Percentiles rank a stretch among this genome's conserved stretches.
These are phyloP conservation scores for Sarotherodon lohbergeri DNA, from an alignment of 2,113 vertebrate species.

Conservation along the genomic window DNA sequence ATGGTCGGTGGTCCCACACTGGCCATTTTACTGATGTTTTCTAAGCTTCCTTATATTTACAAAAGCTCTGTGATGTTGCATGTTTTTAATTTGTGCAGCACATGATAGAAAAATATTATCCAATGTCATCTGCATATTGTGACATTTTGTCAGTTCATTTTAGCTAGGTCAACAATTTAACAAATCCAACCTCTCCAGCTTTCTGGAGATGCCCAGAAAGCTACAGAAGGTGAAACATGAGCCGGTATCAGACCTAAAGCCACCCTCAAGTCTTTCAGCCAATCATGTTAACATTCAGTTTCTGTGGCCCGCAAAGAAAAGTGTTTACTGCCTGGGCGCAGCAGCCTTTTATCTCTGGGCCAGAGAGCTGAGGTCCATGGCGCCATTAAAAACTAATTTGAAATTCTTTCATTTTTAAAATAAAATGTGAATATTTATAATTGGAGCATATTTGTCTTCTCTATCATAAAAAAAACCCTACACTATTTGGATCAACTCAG, in stretches of 20 bases:
- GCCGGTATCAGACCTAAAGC: background rate
- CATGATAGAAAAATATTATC: background rate
- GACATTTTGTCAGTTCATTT: background rate
- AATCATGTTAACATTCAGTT: background rate
- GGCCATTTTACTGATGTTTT: background rate
- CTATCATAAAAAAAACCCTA: background rate
- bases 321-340: background rate
- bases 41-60: background rate
- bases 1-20: background rate
- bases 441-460: background rate
- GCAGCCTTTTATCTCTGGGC: background rate
- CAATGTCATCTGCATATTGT: background rate
- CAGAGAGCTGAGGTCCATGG: background rate
- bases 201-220: background rate
- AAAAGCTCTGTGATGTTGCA: background rate
- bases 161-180: background rate
- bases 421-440: background rate
- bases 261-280: background rate
- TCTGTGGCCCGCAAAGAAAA: rapidly evolving
- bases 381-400: background rate
- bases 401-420: rapidly evolving
- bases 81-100: background rate
- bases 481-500: background rate
- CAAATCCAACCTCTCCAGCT: background rate
- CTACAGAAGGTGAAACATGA: background rate